These are phyloP conservation scores for Manis crassicaudata DNA, from an alignment of 2,797 vertebrate genomes.

Conservation along the genomic window DNA sequence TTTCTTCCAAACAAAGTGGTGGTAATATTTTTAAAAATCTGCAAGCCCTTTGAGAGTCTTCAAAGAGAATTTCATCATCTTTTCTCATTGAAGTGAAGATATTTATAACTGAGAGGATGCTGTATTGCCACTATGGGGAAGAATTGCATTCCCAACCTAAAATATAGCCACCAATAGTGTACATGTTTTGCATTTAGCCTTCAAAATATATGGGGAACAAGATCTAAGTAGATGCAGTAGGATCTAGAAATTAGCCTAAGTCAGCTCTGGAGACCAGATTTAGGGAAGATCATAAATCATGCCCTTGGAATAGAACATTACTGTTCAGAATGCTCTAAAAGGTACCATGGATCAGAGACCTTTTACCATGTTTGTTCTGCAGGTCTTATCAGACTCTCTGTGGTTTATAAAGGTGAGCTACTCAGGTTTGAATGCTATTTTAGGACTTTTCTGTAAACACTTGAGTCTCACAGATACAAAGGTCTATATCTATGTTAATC, in stretches of 20 bases:
- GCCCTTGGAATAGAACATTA: constrained; percentile 55
- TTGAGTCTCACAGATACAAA: not conserved
- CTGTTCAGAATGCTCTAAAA: constrained; percentile 74
- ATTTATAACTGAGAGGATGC: constrained; percentile 80
- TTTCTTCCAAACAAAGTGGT: constrained; percentile 83
- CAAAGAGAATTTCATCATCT: constrained; percentile 84
- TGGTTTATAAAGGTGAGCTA: not conserved
- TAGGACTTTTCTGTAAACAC: constrained; percentile 29
- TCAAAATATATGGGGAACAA: constrained; percentile 79
- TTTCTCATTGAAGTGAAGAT: constrained; percentile 83
- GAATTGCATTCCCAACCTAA: constrained; percentile 79
- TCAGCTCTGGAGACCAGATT: constrained; percentile 82
- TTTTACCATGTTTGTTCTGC: constrained; percentile 49
- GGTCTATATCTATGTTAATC: not conserved
- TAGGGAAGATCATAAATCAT: constrained; percentile 77
- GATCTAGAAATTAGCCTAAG: constrained; percentile 82
- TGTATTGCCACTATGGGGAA: constrained; percentile 78
- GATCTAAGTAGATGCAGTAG: constrained; percentile 81
- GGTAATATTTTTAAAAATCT: constrained; percentile 84
- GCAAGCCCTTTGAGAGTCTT: constrained; percentile 83
- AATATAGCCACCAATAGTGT: constrained; percentile 80
- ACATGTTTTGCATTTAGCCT: constrained; percentile 82
- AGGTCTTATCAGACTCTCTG: constrained; percentile 1
- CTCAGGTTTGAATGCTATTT: constrained; percentile 34
- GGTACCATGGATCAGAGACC: constrained; percentile 47